Evolutionary conservation across 2,888 invertebrate species (phyloP).

Genomic region (Xestia ashworthii): DNA sequence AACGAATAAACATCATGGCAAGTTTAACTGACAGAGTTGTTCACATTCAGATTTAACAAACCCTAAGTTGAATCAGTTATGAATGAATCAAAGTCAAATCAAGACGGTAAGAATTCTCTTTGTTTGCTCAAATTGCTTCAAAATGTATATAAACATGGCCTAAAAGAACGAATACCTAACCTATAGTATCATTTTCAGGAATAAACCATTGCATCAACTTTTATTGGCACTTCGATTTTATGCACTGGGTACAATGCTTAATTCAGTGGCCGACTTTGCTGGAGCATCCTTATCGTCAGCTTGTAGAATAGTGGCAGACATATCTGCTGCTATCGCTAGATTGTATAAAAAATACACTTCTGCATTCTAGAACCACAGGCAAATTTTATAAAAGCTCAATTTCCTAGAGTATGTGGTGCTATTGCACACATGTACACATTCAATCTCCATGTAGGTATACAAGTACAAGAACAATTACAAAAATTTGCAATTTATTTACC

Average conservation of each 20-base stretch:
- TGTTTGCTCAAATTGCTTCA: neutral
- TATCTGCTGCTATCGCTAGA: neutral
- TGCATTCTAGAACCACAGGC: no score
- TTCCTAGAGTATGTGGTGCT: no score
- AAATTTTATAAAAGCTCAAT: no score
- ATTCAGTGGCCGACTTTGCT: constrained; percentile 63
- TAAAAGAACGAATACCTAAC: neutral
- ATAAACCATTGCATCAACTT: constrained; percentile 58
- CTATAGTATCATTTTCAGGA: neutral
- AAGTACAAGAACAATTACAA: no score
- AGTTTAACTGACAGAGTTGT: neutral
- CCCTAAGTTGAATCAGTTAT: neutral
- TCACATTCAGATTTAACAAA: constrained; percentile 2
- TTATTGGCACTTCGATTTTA: constrained; percentile 64
- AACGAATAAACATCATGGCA: no score
- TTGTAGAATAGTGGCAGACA: constrained; percentile 1
- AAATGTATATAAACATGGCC: neutral
- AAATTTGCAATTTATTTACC: no score
- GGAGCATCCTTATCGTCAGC: constrained; percentile 60
- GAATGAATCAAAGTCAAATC: constrained; percentile 6
- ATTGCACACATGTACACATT: no score
- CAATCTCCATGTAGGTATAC: no score
- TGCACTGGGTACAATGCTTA: constrained; percentile 64
- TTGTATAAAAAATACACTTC: neutral
- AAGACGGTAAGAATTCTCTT: neutral